A percentile compares a stretch with the other conserved stretches of the same genome.
Evolutionary conservation across 2,888 invertebrate genomes (phyloP).

Genomic region (Dryobota labecula): DNA sequence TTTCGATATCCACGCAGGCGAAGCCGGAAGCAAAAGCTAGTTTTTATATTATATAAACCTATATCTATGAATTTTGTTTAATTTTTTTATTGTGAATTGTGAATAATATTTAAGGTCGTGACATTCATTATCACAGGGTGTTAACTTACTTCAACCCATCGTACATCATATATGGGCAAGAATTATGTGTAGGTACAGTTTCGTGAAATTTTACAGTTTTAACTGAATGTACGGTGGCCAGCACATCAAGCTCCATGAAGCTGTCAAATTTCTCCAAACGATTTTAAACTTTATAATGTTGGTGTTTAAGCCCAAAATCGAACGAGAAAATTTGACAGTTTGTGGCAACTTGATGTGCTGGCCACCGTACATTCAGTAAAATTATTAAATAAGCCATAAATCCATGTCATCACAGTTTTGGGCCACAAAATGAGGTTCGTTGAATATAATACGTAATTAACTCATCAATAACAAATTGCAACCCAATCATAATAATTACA

Average conservation of each 20-base stretch:
- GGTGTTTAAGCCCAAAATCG: too few relatives aligned
- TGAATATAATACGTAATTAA: neutral
- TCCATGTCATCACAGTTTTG: neutral
- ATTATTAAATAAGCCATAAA: neutral
- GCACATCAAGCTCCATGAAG: too few relatives aligned
- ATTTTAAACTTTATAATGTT: too few relatives aligned
- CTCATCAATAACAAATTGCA: constrained; percentile 2
- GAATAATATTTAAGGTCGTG: neutral
- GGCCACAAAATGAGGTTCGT: too few relatives aligned
- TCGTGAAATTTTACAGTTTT: too few relatives aligned
- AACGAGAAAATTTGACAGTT: too few relatives aligned
- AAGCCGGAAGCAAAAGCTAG: too few relatives aligned
- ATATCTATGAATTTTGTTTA: neutral
- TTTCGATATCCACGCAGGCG: too few relatives aligned
- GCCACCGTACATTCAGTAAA: neutral
- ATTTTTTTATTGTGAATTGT: neutral
- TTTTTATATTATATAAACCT: neutral
- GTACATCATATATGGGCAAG: neutral
- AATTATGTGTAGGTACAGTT: too few relatives aligned
- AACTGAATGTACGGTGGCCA: too few relatives aligned
- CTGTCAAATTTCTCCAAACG: too few relatives aligned
- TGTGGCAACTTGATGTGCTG: too few relatives aligned
- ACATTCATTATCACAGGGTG: neutral
- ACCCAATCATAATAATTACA: constrained; percentile 14
- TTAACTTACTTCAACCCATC: neutral